A percentile compares a stretch with the other conserved stretches of the same genome.
Conservation (phyloP, 2,888 invertebrate genomes). For the Drosophila fungiperda region DNA sequence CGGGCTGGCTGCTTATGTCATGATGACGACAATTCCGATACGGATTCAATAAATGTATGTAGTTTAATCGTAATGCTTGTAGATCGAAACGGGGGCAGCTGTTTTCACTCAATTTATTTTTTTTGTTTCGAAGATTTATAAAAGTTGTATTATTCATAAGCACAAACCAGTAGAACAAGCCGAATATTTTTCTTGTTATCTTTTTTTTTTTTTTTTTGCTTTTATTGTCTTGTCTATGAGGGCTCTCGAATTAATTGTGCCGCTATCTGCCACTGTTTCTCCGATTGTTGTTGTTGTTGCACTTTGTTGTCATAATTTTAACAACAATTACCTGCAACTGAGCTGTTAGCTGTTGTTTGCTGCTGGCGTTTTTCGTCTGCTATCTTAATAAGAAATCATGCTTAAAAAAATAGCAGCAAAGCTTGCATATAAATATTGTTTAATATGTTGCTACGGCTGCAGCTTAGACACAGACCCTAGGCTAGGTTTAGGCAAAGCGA, state of each 20-base stretch:
- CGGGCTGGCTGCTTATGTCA: slow-evolving; percentile 47
- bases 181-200: not conserved
- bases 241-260: slow-evolving; percentile 58
- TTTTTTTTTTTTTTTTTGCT: slow-evolving; percentile 11
- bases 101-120: slow-evolving; percentile 53
- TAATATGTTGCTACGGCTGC: slow-evolving; percentile 63
- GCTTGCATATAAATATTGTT: slow-evolving; percentile 74
- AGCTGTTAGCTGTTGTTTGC: slow-evolving; percentile 6
- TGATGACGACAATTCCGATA: slow-evolving; percentile 54
- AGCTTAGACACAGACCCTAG: slow-evolving; percentile 12
- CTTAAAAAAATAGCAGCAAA: slow-evolving; percentile 34
- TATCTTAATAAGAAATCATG: slow-evolving; percentile 77
- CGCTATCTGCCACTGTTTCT: slow-evolving; percentile 36
- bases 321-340: slow-evolving; percentile 53
- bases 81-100: slow-evolving; percentile 41
- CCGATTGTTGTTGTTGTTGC: slow-evolving; percentile 10
- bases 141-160: slow-evolving; percentile 29
- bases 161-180: slow-evolving; percentile 8
- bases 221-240: slow-evolving; percentile 42
- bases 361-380: slow-evolving; percentile 14
- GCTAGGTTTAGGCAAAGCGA: slow-evolving; percentile 32
- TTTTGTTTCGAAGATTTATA: slow-evolving; percentile 22
- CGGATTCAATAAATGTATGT: slow-evolving; percentile 20
- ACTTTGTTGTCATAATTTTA: slow-evolving; percentile 57
- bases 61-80: not conserved